These are phyloP conservation scores for Callipepla squamata DNA, from an alignment of 2,113 vertebrate genomes.

Conservation along the genomic window DNA sequence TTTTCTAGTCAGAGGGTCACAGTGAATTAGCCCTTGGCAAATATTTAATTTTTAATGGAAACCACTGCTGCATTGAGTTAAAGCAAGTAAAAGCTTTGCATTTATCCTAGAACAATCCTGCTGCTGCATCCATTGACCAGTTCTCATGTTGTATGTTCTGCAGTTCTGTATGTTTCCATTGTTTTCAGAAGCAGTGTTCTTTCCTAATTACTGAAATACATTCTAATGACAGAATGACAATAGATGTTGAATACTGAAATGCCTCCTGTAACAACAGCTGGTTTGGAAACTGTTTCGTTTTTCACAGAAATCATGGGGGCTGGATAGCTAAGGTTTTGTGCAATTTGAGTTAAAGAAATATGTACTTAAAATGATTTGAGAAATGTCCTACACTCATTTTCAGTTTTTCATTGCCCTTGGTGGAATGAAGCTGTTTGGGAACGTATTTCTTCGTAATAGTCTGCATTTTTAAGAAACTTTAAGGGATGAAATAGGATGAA, in stretches of 20 bases:
- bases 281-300: not conserved
- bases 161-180: not conserved
- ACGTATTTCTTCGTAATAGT: conserved; percentile 20
- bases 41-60: conserved; percentile 57
- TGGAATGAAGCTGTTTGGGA: not conserved
- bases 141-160: not conserved
- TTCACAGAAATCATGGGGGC: not conserved
- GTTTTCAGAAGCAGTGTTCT: not conserved
- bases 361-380: not conserved
- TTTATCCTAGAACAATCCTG: not conserved
- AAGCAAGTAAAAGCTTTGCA: not conserved
- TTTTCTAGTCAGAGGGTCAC: conserved; percentile 50
- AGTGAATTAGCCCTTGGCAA: conserved; percentile 55
- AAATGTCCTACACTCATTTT: not conserved
- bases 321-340: not conserved
- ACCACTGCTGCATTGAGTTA: not conserved
- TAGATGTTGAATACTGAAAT: not conserved
- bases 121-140: not conserved
- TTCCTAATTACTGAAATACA: conserved; percentile 2
- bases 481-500: not conserved
- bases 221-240: not conserved
- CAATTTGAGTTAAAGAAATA: not conserved
- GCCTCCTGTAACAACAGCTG: not conserved
- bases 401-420: not conserved
- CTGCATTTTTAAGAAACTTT: not conserved